Base-by-base conservation (phyloP, 1,140 invertebrate genomes). In the Sipha flava region DNA sequence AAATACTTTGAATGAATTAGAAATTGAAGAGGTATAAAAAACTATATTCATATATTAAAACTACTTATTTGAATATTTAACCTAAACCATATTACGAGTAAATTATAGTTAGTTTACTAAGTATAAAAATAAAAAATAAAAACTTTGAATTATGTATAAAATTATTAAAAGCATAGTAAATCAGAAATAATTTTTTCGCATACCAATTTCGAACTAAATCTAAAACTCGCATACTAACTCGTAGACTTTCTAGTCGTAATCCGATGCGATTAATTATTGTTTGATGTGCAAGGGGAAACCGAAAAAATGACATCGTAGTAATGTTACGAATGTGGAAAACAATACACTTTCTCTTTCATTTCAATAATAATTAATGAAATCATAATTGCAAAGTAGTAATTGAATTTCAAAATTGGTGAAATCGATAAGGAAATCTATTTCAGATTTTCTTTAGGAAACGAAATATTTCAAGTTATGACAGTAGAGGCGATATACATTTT, bases 281-380 rank as follows among this genome's bases (percentile, higher is more conserved):
- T 59, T 77, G 43, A 77, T 77, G 73, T 16, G 23, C 73, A 29
- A 77, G 16, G 52, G n/a, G 73, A 77, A 77, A 77, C 52, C 14
- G 34, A 77, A 77, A 77, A 77, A 77, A 77, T 77, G 73, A 59
- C 73, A 77, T 40, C 31, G 73, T 59, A 77, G 31, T 57, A 37
- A 75, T 40, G 73, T 37, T 77, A 77, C 73, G 52, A 77, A 59
- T 77, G 73, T 59, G 52, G 47, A 77, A 77, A 77, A 77, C 73
- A 77, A 77, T 77, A 77, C 26, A 77, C 73, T 77, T 77, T 77
- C 73, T 77, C 73, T 77, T 77, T 77, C 34, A 40, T 77, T 77
- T 59, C 73, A 29, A 57, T 57, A 59, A 59, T 77, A 57, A 77
- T 59, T 77, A 77, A 77, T 59, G 34, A 77, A 77, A 77, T 43